Conservation (phyloP, 2,113 vertebrate species). For the Petroica traversi region DNA sequence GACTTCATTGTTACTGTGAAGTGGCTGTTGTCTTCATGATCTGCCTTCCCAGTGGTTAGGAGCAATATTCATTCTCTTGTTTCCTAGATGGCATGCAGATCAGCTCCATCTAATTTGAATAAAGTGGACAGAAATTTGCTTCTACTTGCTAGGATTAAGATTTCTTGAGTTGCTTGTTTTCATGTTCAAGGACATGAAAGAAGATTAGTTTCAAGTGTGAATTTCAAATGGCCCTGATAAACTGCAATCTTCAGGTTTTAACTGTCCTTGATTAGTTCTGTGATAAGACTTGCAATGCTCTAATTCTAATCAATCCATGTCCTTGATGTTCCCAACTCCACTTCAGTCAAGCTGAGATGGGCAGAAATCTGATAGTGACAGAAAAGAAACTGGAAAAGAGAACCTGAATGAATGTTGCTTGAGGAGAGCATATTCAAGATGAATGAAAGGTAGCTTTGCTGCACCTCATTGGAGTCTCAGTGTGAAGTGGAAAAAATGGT, state of each 20-base stretch:
- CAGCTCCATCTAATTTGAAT: not conserved
- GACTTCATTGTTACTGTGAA: not conserved
- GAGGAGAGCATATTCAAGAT: not conserved
- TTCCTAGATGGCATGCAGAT: not conserved
- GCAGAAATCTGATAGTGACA: not conserved
- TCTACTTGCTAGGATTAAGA: not conserved
- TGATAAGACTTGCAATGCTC: not conserved
- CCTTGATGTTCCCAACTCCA: not conserved
- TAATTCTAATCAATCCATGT: not conserved
- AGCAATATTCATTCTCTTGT: not conserved
- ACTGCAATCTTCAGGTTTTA: not conserved
- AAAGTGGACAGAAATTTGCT: not conserved
- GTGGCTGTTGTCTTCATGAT: not conserved
- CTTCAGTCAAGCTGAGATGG: not conserved
- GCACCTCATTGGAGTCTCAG: not conserved
- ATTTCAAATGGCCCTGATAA: not conserved
- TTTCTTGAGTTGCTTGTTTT: not conserved
- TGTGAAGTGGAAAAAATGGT: not conserved
- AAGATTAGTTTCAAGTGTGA: not conserved
- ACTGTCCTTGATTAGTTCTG: not conserved
- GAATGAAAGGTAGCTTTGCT: not conserved
- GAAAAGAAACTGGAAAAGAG: not conserved
- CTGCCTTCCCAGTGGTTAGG: not conserved
- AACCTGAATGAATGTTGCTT: not conserved
- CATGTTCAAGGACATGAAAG: not conserved